A percentile compares a stretch with the other conserved stretches of the same genome.
Evolutionary conservation across 2,113 vertebrate species (phyloP).

Genomic region (Piprites chloris): DNA sequence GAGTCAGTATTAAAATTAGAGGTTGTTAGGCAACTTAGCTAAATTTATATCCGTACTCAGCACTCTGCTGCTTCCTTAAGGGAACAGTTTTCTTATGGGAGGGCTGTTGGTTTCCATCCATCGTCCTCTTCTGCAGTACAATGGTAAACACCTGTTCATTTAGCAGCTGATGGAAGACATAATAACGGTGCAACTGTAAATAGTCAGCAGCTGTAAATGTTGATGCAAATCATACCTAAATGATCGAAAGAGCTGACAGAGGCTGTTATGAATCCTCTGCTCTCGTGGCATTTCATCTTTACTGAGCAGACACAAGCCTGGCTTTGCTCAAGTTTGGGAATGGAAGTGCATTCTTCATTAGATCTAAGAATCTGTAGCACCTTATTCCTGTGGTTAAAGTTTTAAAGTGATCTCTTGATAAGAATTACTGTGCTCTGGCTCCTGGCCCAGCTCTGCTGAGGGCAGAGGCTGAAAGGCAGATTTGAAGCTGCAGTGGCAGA

Average conservation of each 20-base stretch:
- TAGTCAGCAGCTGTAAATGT: constrained; percentile 9
- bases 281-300: background rate
- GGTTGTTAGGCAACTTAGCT: background rate
- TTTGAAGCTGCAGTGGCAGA: background rate
- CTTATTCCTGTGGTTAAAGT: constrained; percentile 3
- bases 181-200: background rate
- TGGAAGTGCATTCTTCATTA: background rate
- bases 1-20: background rate
- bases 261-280: background rate
- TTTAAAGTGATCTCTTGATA: constrained; percentile 12
- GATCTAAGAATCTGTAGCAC: background rate
- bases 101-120: background rate
- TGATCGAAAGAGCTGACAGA: background rate
- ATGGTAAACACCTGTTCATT: constrained; percentile 25
- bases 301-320: background rate
- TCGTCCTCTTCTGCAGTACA: background rate
- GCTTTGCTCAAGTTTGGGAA: background rate
- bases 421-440: constrained; percentile 7
- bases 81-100: background rate
- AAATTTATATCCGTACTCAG: background rate
- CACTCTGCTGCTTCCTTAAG: background rate
- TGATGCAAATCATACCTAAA: constrained; percentile 1
- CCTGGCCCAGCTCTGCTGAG: constrained; percentile 5
- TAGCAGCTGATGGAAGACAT: constrained; percentile 39
- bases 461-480: background rate